Evolutionary conservation across 2,797 vertebrate genomes (phyloP).

Genomic region (Paramormyrops hopkinsi): DNA sequence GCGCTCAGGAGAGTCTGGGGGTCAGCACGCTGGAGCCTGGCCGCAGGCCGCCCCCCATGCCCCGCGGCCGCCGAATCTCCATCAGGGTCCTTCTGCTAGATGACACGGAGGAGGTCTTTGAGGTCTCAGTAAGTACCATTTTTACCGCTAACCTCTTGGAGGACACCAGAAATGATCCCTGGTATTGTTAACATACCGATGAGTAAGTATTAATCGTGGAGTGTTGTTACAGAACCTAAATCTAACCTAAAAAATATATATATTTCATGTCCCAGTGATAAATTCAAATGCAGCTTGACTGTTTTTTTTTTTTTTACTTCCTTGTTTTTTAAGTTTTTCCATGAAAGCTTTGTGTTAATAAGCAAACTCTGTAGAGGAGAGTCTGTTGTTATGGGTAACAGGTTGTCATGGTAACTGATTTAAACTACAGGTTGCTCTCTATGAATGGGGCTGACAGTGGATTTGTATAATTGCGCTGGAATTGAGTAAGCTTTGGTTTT

Average conservation of each 20-base stretch:
- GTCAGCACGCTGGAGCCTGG: conserved; percentile 94
- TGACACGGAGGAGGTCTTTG: conserved; percentile 87
- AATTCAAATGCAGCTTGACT: background rate
- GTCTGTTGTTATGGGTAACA: conserved; percentile 41
- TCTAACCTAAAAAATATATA: background rate
- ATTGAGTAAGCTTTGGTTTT: background rate
- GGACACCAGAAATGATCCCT: background rate
- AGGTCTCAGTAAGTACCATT: conserved; percentile 78
- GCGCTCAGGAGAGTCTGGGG: conserved; percentile 83
- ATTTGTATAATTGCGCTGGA: conserved; percentile 32
- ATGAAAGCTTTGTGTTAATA: conserved; percentile 17
- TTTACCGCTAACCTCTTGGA: background rate
- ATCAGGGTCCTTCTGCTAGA: conserved; percentile 93
- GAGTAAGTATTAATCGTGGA: background rate
- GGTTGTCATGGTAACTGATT: conserved; percentile 62
- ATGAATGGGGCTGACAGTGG: conserved; percentile 38
- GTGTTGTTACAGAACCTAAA: background rate
- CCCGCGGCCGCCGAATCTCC: conserved; percentile 79
- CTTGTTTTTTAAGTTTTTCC: background rate
- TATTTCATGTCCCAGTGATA: background rate
- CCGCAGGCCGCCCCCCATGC: conserved; percentile 75
- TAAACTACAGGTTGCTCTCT: conserved; percentile 38
- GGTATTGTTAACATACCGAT: background rate
- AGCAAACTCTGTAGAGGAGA: conserved; percentile 33
- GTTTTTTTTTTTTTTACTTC: background rate